Evolutionary conservation across 2,888 invertebrate species (phyloP).

Genomic region (Cyrtodaria siliqua): DNA sequence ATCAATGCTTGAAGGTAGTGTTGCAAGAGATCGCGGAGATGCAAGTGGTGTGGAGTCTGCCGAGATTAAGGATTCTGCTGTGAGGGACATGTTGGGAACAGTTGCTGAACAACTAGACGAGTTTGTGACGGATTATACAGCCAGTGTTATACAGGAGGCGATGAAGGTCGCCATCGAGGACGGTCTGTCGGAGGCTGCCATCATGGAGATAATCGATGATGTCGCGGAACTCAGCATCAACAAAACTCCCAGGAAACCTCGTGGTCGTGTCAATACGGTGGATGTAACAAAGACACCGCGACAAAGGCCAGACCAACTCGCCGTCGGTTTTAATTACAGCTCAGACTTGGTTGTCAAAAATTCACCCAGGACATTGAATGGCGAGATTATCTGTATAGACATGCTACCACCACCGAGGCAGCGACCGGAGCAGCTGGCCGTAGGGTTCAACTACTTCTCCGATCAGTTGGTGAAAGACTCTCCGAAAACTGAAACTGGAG

Average conservation of each 20-base stretch:
- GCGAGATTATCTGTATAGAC: conserved; percentile 55
- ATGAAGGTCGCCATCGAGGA: conserved; percentile 49
- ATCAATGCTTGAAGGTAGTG: background rate
- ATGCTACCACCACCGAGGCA: conserved; percentile 34
- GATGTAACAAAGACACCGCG: conserved; percentile 45
- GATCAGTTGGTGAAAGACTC: conserved; percentile 53
- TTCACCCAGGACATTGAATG: conserved; percentile 52
- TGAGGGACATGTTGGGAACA: background rate
- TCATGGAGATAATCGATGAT: conserved; percentile 60
- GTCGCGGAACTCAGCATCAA: conserved; percentile 20
- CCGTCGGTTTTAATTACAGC: conserved; percentile 59
- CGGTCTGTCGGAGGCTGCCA: conserved; percentile 52
- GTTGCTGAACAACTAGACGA: background rate
- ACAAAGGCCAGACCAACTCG: conserved; percentile 52
- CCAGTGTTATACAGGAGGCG: conserved; percentile 33
- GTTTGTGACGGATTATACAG: background rate
- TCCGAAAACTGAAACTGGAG: conserved; percentile 39
- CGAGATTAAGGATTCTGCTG: background rate
- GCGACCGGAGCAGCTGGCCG: conserved; percentile 47
- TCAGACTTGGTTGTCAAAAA: conserved; percentile 53
- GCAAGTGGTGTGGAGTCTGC: background rate
- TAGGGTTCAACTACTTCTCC: conserved; percentile 54
- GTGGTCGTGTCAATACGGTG: conserved; percentile 23
- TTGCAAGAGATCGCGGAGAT: background rate
- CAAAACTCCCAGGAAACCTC: conserved; percentile 7